Evolutionary conservation across 2,113 vertebrate genomes (phyloP).

Genomic region (Atrichornis clamosus): DNA sequence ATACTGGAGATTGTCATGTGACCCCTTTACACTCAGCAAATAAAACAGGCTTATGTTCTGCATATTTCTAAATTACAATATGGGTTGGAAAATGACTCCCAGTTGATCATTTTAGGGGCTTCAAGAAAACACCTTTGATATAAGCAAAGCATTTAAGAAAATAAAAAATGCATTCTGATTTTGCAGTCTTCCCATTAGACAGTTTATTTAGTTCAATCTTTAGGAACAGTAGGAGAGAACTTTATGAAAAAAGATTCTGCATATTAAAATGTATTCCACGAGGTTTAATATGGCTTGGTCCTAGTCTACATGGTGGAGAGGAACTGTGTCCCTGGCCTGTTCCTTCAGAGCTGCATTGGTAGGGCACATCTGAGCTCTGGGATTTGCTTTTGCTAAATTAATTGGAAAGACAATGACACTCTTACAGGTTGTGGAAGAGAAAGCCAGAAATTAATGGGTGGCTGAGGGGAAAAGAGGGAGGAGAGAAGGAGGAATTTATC

Average conservation of each 20-base stretch:
- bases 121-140: not conserved
- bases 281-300: not conserved
- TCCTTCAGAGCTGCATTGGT: not conserved
- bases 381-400: not conserved
- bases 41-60: not conserved
- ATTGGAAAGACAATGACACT: accelerated
- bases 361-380: not conserved
- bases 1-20: not conserved
- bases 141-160: not conserved
- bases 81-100: not conserved
- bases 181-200: not conserved
- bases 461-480: not conserved
- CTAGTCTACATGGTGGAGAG: not conserved
- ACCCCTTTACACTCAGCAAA: not conserved
- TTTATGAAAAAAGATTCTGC: not conserved
- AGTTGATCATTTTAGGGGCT: not conserved
- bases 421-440: not conserved
- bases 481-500: not conserved
- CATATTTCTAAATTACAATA: not conserved
- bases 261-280: not conserved
- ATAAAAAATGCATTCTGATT: not conserved
- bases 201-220: not conserved
- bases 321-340: not conserved
- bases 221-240: not conserved
- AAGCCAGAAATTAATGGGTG: not conserved